phyloP scores from a whole-genome alignment of 1,140 invertebrate genomes.

The Zelostemma sp. region DNA sequence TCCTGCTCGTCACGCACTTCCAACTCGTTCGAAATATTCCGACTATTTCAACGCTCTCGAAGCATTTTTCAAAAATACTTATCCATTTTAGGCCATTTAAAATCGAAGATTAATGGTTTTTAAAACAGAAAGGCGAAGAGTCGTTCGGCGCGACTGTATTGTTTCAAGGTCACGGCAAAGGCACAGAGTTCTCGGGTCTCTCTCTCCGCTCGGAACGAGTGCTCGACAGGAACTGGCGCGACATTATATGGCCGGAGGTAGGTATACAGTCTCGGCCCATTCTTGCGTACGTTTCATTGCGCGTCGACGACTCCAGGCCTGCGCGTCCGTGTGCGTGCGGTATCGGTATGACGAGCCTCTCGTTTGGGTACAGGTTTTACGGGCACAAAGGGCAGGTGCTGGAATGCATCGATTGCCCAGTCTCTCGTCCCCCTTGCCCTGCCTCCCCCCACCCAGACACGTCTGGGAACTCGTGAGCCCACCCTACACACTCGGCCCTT shows the following conservation, averaged over 20 bases:
- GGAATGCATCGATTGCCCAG: conserved; percentile 56
- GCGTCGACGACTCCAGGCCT: too few species aligned
- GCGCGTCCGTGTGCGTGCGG: too few species aligned
- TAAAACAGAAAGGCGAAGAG: neutral
- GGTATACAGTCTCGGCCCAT: conserved; percentile 6
- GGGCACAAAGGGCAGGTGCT: conserved; percentile 56
- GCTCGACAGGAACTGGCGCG: conserved; percentile 19
- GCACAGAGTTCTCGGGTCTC: neutral
- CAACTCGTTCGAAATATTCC: too few species aligned
- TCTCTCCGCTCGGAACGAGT: conserved; percentile 8
- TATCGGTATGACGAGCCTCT: too few species aligned
- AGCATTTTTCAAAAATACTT: too few species aligned
- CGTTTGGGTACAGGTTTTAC: conserved; percentile 1
- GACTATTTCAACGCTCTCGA: too few species aligned
- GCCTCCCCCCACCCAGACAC: conserved; percentile 8
- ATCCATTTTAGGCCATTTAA: too few species aligned
- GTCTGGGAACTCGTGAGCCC: neutral
- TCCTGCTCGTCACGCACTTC: too few species aligned
- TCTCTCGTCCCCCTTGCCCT: neutral
- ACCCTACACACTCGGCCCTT: neutral
- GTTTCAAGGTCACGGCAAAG: neutral
- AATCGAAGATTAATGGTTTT: too few species aligned
- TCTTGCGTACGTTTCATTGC: too few species aligned
- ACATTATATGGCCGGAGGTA: conserved; percentile 23
- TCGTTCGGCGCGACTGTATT: too few species aligned